Evolutionary conservation across 1,140 invertebrate genomes (phyloP).

Genomic region (Monomorium pharaonis): DNA sequence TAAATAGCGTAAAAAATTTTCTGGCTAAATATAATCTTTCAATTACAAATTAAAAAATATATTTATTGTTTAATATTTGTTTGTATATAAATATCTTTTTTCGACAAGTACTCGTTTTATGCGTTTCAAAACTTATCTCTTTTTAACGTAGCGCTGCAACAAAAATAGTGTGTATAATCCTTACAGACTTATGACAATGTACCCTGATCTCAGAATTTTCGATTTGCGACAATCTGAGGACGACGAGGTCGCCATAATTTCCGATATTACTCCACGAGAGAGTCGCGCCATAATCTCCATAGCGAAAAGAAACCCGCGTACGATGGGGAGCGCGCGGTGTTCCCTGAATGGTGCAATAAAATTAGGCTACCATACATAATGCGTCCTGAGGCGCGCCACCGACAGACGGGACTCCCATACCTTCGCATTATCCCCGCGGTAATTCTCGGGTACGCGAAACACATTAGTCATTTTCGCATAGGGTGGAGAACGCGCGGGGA

Average conservation of each 20-base stretch:
- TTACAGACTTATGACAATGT: not conserved
- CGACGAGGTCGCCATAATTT: slow-evolving; percentile 25
- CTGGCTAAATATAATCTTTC: not conserved
- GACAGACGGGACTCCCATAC: slow-evolving; percentile 62
- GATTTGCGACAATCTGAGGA: slow-evolving; percentile 15
- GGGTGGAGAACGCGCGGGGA: not conserved
- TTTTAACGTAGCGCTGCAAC: not conserved
- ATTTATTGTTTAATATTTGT: not conserved
- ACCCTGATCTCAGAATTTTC: not conserved
- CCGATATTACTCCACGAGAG: slow-evolving; percentile 15
- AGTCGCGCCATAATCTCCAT: slow-evolving; percentile 36
- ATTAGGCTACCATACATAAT: slow-evolving; percentile 72
- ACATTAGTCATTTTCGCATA: slow-evolving; percentile 68
- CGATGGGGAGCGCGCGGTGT: slow-evolving; percentile 23
- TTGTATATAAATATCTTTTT: not conserved
- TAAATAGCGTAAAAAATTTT: not conserved
- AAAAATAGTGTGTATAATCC: not conserved
- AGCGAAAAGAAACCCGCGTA: slow-evolving; percentile 10
- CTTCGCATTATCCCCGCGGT: slow-evolving; percentile 64
- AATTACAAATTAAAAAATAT: not conserved
- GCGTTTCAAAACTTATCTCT: not conserved
- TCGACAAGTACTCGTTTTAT: not conserved
- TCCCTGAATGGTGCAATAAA: slow-evolving; percentile 62
- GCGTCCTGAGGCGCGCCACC: slow-evolving; percentile 30
- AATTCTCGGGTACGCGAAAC: slow-evolving; percentile 69